These are phyloP conservation scores for Rhagoletis pomonella DNA, from an alignment of 1,140 invertebrate genomes.

Conservation along the genomic window DNA sequence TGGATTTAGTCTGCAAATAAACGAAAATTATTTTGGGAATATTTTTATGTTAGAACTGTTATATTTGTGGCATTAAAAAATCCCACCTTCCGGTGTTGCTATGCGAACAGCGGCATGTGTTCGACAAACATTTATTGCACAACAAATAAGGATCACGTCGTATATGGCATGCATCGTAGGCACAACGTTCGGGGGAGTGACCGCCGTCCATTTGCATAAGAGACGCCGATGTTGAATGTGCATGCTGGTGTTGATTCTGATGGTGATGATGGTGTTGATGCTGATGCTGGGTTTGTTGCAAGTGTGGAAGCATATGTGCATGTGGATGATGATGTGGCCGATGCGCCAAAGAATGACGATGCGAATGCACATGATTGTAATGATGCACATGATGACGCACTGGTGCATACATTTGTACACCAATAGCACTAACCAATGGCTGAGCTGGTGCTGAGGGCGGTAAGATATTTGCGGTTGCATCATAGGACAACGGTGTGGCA, in stretches of 20 bases:
- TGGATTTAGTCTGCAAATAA: background rate
- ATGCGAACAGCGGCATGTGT: slow-evolving; percentile 13
- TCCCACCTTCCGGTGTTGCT: background rate
- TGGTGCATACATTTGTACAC: slow-evolving; percentile 40
- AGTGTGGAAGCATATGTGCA: slow-evolving; percentile 14
- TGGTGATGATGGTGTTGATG: slow-evolving; percentile 7
- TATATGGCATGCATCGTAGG: background rate
- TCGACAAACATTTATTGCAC: slow-evolving; percentile 35
- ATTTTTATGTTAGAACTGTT: background rate
- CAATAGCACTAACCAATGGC: slow-evolving; percentile 22
- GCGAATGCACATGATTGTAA: slow-evolving; percentile 33
- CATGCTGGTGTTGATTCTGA: slow-evolving; percentile 21
- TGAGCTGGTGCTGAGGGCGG: background rate
- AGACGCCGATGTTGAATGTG: slow-evolving; percentile 7
- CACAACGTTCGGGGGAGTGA: background rate
- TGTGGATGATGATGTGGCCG: slow-evolving; percentile 36
- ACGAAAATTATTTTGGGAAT: background rate
- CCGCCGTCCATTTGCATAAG: slow-evolving; percentile 1
- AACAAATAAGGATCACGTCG: slow-evolving; percentile 17
- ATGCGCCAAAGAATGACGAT: slow-evolving; percentile 33
- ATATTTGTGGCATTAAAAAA: background rate
- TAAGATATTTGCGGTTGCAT: background rate
- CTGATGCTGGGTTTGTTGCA: background rate
- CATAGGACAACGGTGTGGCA: background rate
- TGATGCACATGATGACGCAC: slow-evolving; percentile 39